A percentile compares a stretch with the other conserved stretches of the same genome.
These are phyloP conservation scores for Hippocampus comes DNA, from an alignment of 2,113 vertebrate genomes.

Conservation along the genomic window DNA sequence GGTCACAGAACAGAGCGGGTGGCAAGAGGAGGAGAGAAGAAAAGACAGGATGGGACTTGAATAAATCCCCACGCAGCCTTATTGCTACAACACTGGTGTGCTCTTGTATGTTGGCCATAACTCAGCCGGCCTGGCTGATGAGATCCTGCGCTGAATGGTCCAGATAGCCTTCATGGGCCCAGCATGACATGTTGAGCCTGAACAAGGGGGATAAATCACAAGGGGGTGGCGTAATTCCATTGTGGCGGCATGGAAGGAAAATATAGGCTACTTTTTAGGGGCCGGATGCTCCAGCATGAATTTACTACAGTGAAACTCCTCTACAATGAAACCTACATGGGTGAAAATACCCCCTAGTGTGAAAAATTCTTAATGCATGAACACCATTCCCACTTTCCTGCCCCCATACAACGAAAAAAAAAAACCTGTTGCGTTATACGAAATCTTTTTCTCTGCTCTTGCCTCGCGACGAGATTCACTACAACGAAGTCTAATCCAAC, in stretches of 20 bases:
- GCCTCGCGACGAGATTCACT: too few species aligned
- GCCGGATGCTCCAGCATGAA: slow-evolving; percentile 26
- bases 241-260: slow-evolving; percentile 34
- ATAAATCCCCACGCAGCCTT: slow-evolving; percentile 61
- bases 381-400: too few species aligned
- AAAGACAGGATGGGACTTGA: slow-evolving; percentile 46
- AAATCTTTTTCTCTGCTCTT: too few species aligned
- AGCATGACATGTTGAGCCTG: slow-evolving; percentile 33
- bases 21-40: slow-evolving; percentile 41
- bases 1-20: slow-evolving; percentile 20
- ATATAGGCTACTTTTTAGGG: slow-evolving; percentile 11
- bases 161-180: slow-evolving; percentile 64
- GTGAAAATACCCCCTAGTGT: too few species aligned
- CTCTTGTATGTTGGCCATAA: slow-evolving; percentile 59
- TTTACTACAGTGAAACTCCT: background rate
- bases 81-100: slow-evolving; percentile 62
- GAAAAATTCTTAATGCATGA: too few species aligned
- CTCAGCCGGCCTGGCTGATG: slow-evolving; percentile 65
- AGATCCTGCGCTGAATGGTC: slow-evolving; percentile 62
- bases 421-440: too few species aligned
- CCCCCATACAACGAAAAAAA: too few species aligned
- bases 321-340: too few species aligned
- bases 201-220: slow-evolving; percentile 52
- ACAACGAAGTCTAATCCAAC: too few species aligned
- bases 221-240: slow-evolving; percentile 21